Conservation (phyloP, 2,888 invertebrate species). For the Diaperis boleti region DNA sequence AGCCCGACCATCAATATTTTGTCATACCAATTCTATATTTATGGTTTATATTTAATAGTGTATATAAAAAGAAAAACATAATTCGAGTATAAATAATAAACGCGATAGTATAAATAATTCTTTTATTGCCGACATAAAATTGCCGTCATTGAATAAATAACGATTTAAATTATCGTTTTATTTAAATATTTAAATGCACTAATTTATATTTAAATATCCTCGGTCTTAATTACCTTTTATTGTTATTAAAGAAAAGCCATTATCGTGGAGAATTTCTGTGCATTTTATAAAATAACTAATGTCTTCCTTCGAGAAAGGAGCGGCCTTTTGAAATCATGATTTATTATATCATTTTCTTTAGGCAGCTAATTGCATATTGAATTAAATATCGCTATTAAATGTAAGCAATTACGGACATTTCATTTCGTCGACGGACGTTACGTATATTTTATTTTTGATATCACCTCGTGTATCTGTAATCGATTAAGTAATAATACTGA, state of each 20-base stretch:
- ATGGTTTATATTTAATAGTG: slow-evolving; percentile 60
- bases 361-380: slow-evolving; percentile 30
- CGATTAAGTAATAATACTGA: slow-evolving; percentile 25
- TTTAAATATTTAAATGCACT: slow-evolving; percentile 54
- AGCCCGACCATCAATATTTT: slow-evolving; percentile 56
- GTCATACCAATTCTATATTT: slow-evolving; percentile 54
- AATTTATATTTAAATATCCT: slow-evolving; percentile 55
- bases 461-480: slow-evolving; percentile 21
- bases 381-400: slow-evolving; percentile 35
- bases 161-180: slow-evolving; percentile 47
- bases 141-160: slow-evolving; percentile 52
- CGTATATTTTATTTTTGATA: slow-evolving; percentile 11
- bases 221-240: slow-evolving; percentile 49
- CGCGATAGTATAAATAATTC: slow-evolving; percentile 58
- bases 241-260: slow-evolving; percentile 49
- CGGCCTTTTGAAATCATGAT: slow-evolving; percentile 37
- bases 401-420: slow-evolving; percentile 25
- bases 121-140: slow-evolving; percentile 54
- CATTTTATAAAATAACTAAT: slow-evolving; percentile 36
- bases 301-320: slow-evolving; percentile 19
- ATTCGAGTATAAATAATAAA: slow-evolving; percentile 62
- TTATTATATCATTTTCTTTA: slow-evolving; percentile 37
- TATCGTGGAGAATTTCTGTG: slow-evolving; percentile 48
- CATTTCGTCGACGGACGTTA: slow-evolving; percentile 8
- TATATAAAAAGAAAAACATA: slow-evolving; percentile 59